Evolutionary conservation across 2,113 vertebrate genomes (phyloP), one percentile per base, ranked within the genome.

Genomic region (Apteryx owenii): DNA sequence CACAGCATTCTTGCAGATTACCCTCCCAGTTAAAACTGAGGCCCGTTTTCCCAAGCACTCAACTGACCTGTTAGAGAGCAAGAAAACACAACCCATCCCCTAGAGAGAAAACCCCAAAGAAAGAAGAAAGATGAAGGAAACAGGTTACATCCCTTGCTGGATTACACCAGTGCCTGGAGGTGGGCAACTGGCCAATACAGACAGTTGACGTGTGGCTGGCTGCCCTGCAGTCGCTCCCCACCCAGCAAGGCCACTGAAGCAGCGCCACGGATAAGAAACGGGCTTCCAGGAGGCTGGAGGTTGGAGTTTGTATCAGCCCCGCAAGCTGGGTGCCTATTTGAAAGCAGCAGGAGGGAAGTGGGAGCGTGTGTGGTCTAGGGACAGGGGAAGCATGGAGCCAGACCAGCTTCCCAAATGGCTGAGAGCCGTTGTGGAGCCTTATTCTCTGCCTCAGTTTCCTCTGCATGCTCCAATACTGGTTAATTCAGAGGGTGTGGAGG

Each of bases 141-240:
- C 13, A 78, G 70, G 38, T 12, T 23, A n/a, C 26, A 64, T 22
- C 40, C 81, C 28, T 68, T 50, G 42, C 3, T 38, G 73, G 8
- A 12, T 53, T 38, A 31, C 7, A 7, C 13, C 0, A 0, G n/a
- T 54, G 13, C 14, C 31, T 68, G 51, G 25, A 62, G 62, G 36
- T 1, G 2, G 33, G 58, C 36, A 81, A 22, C 4, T 46, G 36
- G 40, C 5, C 4, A 2, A 14, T 17, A 23, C 15, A 22, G 56
- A 22, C 58, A 72, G 16, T 22, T 1, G 10, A 77, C 40, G 14
- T n/a, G 66, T 2, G 9, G 53, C 42, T 42, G 40, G 42, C 42
- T 81, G 70, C 28, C 56, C 36, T 10, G 4, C 38, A 9, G 8
- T 28, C n/a, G 54, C 66, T 66, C 11, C 1, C 31, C 21, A 17